A percentile compares a stretch with the other conserved stretches of the same genome.
These are phyloP conservation scores for Macrosteles quadrilineatus DNA, from an alignment of 1,140 invertebrate species.

Conservation along the genomic window DNA sequence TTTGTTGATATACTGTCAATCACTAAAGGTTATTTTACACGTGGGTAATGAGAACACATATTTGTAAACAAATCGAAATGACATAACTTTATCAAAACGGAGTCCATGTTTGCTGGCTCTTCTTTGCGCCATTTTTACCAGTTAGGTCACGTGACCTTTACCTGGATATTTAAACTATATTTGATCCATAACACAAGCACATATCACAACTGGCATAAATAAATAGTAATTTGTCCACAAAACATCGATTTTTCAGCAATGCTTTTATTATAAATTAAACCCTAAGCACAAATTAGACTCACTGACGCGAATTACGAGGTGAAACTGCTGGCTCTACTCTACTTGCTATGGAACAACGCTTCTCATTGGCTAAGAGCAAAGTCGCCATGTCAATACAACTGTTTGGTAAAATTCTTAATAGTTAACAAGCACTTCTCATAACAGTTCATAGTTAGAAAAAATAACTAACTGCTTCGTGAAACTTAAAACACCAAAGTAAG, in stretches of 20 bases:
- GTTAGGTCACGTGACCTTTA: conserved; percentile 58
- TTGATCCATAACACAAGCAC: not conserved
- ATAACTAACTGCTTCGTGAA: too few relatives aligned
- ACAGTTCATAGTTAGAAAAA: too few relatives aligned
- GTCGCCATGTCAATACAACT: conserved; percentile 35
- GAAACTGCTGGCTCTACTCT: conserved; percentile 31
- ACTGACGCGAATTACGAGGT: conserved; percentile 33
- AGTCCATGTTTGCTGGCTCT: conserved; percentile 57
- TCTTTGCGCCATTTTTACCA: conserved; percentile 62
- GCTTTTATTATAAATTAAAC: not conserved
- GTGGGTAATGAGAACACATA: conserved; percentile 55
- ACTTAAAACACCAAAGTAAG: too few relatives aligned
- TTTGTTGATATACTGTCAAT: conserved; percentile 51
- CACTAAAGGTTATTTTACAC: conserved; percentile 47
- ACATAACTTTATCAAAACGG: conserved; percentile 57
- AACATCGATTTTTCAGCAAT: not conserved
- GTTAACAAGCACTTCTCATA: not conserved
- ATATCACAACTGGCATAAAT: not conserved
- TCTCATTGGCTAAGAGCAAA: conserved; percentile 35
- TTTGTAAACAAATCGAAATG: conserved; percentile 65
- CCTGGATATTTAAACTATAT: conserved; percentile 17
- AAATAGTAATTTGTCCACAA: not conserved
- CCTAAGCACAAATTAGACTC: conserved; percentile 12
- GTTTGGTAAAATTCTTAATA: conserved; percentile 10
- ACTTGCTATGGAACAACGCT: conserved; percentile 33